Percentiles rank a stretch among this genome's conserved stretches.
phyloP scores from a whole-genome alignment of 1,140 invertebrate genomes.

The Drosophila bocki region DNA sequence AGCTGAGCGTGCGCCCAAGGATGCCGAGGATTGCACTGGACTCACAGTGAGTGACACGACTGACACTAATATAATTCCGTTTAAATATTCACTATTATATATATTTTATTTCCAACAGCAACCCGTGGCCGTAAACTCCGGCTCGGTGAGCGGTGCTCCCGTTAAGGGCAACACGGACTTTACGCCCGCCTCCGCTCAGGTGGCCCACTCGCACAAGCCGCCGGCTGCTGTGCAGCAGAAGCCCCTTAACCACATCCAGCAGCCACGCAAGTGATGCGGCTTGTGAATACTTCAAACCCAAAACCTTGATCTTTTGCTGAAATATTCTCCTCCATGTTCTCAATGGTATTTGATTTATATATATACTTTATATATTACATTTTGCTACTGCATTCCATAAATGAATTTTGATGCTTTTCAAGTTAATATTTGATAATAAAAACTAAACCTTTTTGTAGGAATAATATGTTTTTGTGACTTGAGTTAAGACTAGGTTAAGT shows the following conservation, averaged over 20 bases:
- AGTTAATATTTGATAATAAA: conserved; percentile 60
- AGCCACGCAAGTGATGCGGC: conserved; percentile 89
- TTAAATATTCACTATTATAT: conserved; percentile 69
- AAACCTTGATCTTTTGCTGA: conserved; percentile 51
- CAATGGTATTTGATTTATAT: conserved; percentile 56
- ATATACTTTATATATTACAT: conserved; percentile 46
- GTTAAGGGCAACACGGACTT: conserved; percentile 94
- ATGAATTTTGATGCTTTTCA: conserved; percentile 41
- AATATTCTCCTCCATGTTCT: conserved; percentile 26
- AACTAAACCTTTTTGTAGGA: conserved; percentile 35
- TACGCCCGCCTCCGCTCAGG: conserved; percentile 93
- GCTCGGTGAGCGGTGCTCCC: conserved; percentile 91
- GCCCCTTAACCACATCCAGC: conserved; percentile 89
- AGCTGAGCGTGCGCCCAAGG: conserved; percentile 87
- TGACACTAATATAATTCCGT: background rate
- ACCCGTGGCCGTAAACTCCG: conserved; percentile 88
- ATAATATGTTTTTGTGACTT: background rate
- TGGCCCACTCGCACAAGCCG: conserved; percentile 90
- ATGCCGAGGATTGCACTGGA: conserved; percentile 85
- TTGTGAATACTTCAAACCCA: background rate
- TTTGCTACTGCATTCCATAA: conserved; percentile 73
- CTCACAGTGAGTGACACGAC: conserved; percentile 64
- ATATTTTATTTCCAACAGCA: conserved; percentile 67
- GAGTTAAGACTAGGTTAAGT: background rate
- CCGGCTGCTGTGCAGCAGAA: conserved; percentile 88